These are phyloP conservation scores for Caenorhabditis sp. DNA, from an alignment of 2,888 invertebrate species.

Conservation along the genomic window DNA sequence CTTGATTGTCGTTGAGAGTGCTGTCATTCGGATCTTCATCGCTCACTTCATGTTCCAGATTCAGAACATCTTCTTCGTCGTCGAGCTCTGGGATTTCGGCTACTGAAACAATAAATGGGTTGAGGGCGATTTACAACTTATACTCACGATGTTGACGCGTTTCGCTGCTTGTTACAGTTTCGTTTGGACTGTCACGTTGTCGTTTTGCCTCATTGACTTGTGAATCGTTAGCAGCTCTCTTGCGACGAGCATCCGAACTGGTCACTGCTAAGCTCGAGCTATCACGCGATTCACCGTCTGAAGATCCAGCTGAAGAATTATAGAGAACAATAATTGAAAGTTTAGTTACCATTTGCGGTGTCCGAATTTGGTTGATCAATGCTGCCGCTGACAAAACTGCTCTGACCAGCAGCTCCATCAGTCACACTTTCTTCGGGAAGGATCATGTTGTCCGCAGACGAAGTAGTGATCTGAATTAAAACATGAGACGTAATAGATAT, in stretches of 20 bases:
- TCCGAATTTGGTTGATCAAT: constrained; percentile 45
- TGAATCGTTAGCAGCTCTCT: constrained; percentile 57
- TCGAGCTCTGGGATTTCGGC: constrained; percentile 66
- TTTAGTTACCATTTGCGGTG: constrained; percentile 36
- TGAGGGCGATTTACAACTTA: background rate
- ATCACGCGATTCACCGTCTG: constrained; percentile 69
- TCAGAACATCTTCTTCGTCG: constrained; percentile 57
- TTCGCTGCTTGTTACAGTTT: constrained; percentile 71
- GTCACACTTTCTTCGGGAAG: constrained; percentile 61
- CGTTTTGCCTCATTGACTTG: constrained; percentile 63
- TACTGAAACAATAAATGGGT: constrained; percentile 27
- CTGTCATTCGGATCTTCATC: constrained; percentile 66
- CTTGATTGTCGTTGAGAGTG: constrained; percentile 19
- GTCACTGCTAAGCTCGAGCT: constrained; percentile 65
- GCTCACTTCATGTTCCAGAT: constrained; percentile 63
- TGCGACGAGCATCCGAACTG: constrained; percentile 68
- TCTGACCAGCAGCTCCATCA: constrained; percentile 64
- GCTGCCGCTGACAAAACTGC: constrained; percentile 66
- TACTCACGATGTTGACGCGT: constrained; percentile 44
- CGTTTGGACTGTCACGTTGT: constrained; percentile 68
- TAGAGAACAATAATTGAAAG: background rate
- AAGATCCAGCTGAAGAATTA: background rate
- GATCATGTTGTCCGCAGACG: constrained; percentile 24
- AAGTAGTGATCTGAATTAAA: constrained; percentile 17
- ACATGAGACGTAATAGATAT: background rate